Conservation (phyloP, 2,113 vertebrate species). For the Chaetodon auriga region DNA sequence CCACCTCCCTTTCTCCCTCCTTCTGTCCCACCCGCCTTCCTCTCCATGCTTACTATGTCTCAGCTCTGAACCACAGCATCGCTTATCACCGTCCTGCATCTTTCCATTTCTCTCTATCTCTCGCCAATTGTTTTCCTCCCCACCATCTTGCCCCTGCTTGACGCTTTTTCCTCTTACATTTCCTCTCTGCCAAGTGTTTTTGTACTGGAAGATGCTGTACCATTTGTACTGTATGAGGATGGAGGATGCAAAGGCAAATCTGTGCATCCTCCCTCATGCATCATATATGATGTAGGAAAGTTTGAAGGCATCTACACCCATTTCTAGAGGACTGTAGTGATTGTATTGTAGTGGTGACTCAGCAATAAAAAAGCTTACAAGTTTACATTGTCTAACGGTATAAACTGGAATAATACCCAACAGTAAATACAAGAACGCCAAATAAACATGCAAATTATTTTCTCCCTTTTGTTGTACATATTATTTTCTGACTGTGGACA, state of each 20-base stretch:
- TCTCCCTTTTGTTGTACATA: not conserved
- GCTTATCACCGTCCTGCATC: slow-evolving; percentile 52
- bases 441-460: not conserved
- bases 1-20: slow-evolving; percentile 29
- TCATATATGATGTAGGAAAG: not conserved
- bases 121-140: slow-evolving; percentile 40
- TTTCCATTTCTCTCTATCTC: slow-evolving; percentile 50
- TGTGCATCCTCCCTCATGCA: not conserved
- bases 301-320: not conserved
- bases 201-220: slow-evolving; percentile 21
- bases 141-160: slow-evolving; percentile 23
- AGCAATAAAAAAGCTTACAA: not conserved
- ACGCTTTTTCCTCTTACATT: slow-evolving; percentile 27
- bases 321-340: slow-evolving; percentile 3
- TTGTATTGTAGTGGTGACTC: not conserved
- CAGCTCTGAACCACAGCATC: slow-evolving; percentile 32
- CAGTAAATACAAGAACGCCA: not conserved
- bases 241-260: not conserved
- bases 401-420: not conserved
- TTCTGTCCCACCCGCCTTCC: slow-evolving; percentile 30
- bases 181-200: slow-evolving; percentile 34
- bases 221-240: slow-evolving; percentile 22
- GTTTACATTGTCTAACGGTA: not conserved
- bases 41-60: slow-evolving; percentile 17
- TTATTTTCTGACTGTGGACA: not conserved